phyloP scores from a whole-genome alignment of 1,140 invertebrate species.

The Hyphantria cunea region DNA sequence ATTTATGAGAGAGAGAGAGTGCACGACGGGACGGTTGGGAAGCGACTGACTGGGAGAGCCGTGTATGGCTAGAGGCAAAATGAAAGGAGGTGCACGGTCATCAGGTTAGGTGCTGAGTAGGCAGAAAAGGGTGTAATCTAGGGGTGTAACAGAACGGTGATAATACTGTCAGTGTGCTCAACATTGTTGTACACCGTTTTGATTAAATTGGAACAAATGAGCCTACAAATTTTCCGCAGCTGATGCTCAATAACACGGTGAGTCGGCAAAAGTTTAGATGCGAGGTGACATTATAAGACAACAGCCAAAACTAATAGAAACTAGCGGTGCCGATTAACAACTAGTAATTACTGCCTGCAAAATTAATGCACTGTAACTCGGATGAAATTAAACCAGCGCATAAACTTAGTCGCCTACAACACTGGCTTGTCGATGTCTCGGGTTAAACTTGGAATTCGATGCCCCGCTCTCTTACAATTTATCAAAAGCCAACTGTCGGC shows the following conservation, averaged over 20 bases:
- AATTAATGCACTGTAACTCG: slow-evolving; percentile 78
- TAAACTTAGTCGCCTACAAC: slow-evolving; percentile 51
- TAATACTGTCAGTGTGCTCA: slow-evolving; percentile 19
- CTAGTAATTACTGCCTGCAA: slow-evolving; percentile 78
- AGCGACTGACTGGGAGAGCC: too few species aligned
- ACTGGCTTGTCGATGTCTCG: slow-evolving; percentile 54
- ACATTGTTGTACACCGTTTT: slow-evolving; percentile 35
- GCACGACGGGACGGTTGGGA: too few species aligned
- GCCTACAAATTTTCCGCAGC: slow-evolving; percentile 53
- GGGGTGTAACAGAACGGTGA: too few species aligned
- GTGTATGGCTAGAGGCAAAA: too few species aligned
- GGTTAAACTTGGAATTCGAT: slow-evolving; percentile 43
- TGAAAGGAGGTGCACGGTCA: too few species aligned
- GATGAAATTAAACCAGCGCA: slow-evolving; percentile 74
- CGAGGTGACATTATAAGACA: slow-evolving; percentile 49
- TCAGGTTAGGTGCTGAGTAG: too few species aligned
- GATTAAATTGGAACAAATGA: slow-evolving; percentile 58
- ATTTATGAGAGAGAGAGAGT: too few species aligned
- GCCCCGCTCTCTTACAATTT: slow-evolving; percentile 13
- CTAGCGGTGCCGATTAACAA: slow-evolving; percentile 63
- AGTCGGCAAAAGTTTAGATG: slow-evolving; percentile 48
- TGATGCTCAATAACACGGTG: slow-evolving; percentile 58
- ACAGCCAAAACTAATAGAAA: slow-evolving; percentile 69
- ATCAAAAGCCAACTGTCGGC: too few species aligned
- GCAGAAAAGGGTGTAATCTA: too few species aligned